A percentile compares a stretch with the other conserved stretches of the same genome.
These are phyloP conservation scores for Sander lucioperca DNA, from an alignment of 2,113 vertebrate genomes.

Conservation along the genomic window DNA sequence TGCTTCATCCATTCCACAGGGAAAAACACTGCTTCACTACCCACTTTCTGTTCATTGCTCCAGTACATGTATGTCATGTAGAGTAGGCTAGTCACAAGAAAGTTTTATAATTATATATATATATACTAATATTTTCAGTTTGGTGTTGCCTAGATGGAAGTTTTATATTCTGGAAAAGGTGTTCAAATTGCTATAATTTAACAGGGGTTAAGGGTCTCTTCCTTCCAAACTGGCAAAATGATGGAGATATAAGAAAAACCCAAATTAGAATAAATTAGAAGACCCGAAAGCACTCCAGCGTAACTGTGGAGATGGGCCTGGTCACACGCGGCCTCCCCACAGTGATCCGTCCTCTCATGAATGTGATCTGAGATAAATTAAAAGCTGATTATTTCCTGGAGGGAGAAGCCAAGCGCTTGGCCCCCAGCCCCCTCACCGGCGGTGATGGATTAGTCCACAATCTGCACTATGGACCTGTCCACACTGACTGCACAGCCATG, in stretches of 20 bases:
- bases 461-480: conserved; percentile 65
- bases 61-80: not conserved
- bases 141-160: not conserved
- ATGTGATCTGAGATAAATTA: conserved; percentile 82
- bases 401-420: conserved; percentile 70
- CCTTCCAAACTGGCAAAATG: conserved; percentile 37
- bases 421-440: conserved; percentile 53
- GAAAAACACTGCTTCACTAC: conserved; percentile 35
- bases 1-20: conserved; percentile 41
- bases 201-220: conserved; percentile 11
- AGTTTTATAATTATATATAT: not conserved
- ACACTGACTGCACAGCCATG: conserved; percentile 63
- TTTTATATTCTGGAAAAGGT: conserved; percentile 13
- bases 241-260: conserved; percentile 53
- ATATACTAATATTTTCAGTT: not conserved
- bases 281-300: conserved; percentile 43
- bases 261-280: conserved; percentile 66
- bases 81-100: not conserved
- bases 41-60: conserved; percentile 31
- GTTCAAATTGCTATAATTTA: conserved; percentile 36
- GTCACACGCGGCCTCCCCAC: conserved; percentile 58
- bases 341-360: conserved; percentile 78
- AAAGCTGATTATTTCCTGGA: conserved; percentile 84
- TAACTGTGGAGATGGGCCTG: conserved; percentile 60
- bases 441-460: conserved; percentile 81